Conservation (phyloP, 35 echinoderm and acorn worm genomes). For the Hemicentrotus pulcherrimus region DNA sequence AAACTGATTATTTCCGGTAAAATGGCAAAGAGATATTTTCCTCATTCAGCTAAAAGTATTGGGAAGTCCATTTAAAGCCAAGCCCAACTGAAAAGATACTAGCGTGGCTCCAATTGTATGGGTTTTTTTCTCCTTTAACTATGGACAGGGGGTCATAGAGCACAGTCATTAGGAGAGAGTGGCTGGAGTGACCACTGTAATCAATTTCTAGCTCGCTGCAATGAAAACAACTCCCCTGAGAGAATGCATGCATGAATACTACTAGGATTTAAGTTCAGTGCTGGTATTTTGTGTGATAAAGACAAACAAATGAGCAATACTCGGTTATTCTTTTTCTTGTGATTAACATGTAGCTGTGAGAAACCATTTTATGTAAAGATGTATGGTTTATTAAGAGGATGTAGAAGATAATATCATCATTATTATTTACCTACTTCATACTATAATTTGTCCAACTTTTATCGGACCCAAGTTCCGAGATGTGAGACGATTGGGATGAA, state of each 20-base stretch:
- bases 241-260: background rate
- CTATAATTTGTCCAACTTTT: too few relatives aligned
- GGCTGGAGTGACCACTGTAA: background rate
- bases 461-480: too few relatives aligned
- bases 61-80: background rate
- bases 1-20: background rate
- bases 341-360: too few relatives aligned
- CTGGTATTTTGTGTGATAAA: too few relatives aligned
- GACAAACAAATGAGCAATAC: too few relatives aligned
- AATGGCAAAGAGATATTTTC: background rate
- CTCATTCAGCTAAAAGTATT: background rate
- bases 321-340: too few relatives aligned
- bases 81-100: background rate
- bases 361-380: too few relatives aligned
- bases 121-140: background rate
- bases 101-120: background rate
- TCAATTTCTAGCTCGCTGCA: too few relatives aligned
- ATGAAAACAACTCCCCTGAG: background rate
- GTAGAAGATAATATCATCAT: too few relatives aligned
- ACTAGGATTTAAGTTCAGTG: background rate
- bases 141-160: background rate
- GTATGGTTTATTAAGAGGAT: too few relatives aligned
- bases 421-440: too few relatives aligned
- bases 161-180: background rate
- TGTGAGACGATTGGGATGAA: too few relatives aligned